phyloP scores from a whole-genome alignment of 2,797 vertebrate genomes.

The Phyllotis vaccarum region DNA sequence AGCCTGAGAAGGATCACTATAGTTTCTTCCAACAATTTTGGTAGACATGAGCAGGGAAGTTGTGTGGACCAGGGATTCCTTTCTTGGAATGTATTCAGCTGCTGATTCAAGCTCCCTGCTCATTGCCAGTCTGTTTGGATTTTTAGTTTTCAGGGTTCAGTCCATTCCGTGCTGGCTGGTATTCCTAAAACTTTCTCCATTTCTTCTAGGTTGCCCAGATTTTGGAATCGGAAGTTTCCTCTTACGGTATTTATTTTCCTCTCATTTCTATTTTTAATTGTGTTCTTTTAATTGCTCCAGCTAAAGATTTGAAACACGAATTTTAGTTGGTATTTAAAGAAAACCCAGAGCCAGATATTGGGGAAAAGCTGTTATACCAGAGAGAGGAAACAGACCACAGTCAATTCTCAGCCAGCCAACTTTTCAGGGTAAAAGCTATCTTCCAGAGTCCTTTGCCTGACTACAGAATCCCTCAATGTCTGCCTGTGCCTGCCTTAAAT shows the following conservation, averaged over 20 bases:
- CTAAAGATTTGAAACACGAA: background rate
- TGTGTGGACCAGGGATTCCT: background rate
- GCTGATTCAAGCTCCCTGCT: background rate
- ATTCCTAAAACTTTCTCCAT: background rate
- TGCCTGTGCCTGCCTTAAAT: no score
- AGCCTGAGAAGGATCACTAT: background rate
- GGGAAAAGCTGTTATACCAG: no score
- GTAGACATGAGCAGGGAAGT: background rate
- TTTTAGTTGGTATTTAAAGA: no score
- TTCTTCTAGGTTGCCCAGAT: background rate
- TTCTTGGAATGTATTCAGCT: background rate
- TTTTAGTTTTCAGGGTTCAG: background rate
- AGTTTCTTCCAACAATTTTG: background rate
- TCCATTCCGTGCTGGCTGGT: background rate
- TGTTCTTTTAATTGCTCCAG: background rate
- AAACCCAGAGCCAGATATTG: no score
- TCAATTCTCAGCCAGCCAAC: no score
- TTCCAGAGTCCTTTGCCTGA: no score
- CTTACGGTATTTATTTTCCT: background rate
- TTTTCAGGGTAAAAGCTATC: no score
- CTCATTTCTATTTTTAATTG: background rate
- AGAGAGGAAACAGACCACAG: no score
- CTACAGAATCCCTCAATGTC: no score
- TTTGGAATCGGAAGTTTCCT: background rate
- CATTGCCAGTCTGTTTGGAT: background rate